These are phyloP conservation scores for Telmatochromis sp. DNA, from an alignment of 2,113 vertebrate genomes.

Conservation along the genomic window DNA sequence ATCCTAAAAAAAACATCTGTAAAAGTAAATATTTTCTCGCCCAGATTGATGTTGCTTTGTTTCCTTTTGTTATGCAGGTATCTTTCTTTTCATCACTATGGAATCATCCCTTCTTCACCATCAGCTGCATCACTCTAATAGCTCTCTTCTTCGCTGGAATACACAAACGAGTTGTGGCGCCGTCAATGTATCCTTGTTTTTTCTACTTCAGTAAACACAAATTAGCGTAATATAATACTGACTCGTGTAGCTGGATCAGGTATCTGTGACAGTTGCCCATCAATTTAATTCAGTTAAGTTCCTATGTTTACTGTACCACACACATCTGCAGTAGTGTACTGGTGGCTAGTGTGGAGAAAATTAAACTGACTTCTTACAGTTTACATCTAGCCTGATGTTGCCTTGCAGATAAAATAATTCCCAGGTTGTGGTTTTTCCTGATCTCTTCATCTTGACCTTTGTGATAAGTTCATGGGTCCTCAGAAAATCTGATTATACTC, in stretches of 20 bases:
- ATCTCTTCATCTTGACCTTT: neutral
- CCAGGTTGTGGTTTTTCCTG: neutral
- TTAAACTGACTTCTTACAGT: neutral
- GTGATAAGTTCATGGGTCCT: neutral
- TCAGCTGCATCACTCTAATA: slow-evolving; percentile 96
- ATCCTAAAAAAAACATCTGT: neutral
- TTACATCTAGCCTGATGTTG: neutral
- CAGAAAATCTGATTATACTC: neutral
- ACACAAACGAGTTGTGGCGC: slow-evolving; percentile 97
- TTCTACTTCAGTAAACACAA: neutral
- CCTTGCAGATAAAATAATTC: neutral
- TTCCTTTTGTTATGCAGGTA: slow-evolving; percentile 72
- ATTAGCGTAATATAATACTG: neutral
- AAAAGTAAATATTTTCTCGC: neutral
- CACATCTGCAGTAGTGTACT: neutral
- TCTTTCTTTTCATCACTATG: slow-evolving; percentile 97
- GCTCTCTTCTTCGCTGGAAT: slow-evolving; percentile 98
- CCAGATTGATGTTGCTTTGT: neutral
- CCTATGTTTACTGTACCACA: neutral
- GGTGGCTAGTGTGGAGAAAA: neutral
- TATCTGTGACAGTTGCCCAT: neutral
- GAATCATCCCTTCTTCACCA: slow-evolving; percentile 99
- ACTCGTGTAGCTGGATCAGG: accelerated
- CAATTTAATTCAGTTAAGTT: neutral
- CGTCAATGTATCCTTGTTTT: slow-evolving; percentile 96